Conservation (phyloP, 1,140 invertebrate genomes). For the Delia radicum region DNA sequence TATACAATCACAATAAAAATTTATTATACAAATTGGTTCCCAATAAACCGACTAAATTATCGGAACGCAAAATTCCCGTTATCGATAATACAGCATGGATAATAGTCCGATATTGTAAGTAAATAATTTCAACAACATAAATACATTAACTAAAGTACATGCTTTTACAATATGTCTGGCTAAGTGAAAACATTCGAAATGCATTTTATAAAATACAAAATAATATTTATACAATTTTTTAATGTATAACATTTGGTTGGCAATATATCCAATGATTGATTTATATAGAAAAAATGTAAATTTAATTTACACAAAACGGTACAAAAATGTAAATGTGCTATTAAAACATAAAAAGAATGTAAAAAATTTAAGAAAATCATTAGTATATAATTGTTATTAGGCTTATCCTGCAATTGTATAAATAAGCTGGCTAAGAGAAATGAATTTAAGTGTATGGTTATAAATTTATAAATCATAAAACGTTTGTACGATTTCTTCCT, state of each 20-base stretch:
- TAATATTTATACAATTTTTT: background rate
- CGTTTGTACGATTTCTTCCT: background rate
- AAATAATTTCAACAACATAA: slow-evolving; percentile 1
- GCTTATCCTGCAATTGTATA: background rate
- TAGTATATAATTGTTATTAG: background rate
- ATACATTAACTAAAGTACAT: background rate
- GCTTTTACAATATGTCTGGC: background rate
- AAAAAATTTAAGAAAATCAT: no score
- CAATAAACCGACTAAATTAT: background rate
- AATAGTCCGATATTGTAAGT: background rate
- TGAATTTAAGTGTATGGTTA: background rate
- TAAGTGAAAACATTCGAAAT: background rate
- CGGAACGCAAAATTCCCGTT: background rate
- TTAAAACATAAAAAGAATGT: no score
- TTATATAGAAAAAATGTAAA: background rate
- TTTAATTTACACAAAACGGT: background rate
- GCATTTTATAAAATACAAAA: background rate
- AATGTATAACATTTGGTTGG: no score
- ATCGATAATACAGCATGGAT: background rate
- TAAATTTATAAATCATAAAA: background rate
- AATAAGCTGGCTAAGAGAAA: background rate
- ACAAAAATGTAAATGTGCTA: no score
- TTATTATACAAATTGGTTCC: background rate
- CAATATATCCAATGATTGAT: background rate
- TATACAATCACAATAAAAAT: background rate